These are phyloP conservation scores for Gambelia wislizenii DNA, from an alignment of 2,797 vertebrate species.

Conservation along the genomic window DNA sequence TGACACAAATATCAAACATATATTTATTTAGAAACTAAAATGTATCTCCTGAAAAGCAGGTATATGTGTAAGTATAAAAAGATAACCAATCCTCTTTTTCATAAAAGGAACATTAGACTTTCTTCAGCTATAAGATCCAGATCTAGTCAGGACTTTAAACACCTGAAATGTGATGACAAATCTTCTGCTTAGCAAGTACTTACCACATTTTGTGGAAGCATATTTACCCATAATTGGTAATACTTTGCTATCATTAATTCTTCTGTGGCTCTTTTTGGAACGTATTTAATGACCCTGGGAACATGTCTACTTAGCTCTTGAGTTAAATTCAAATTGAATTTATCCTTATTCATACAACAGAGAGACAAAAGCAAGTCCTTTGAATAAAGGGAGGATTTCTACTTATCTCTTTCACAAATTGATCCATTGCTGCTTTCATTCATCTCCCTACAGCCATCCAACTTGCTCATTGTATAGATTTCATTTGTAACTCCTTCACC, in stretches of 20 bases:
- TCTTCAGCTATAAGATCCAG: slow-evolving; percentile 16
- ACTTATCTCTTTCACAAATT: slow-evolving; percentile 1
- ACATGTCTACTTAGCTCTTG: neutral
- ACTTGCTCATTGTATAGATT: slow-evolving; percentile 1
- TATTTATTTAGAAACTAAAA: neutral
- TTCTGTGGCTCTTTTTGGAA: slow-evolving; percentile 26
- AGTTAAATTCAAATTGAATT: slow-evolving; percentile 31
- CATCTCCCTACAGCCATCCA: neutral
- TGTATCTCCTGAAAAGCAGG: neutral
- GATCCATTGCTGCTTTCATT: slow-evolving; percentile 1
- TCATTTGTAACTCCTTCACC: slow-evolving; percentile 1
- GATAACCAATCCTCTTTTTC: neutral
- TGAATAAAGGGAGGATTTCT: slow-evolving; percentile 7
- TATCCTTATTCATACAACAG: neutral
- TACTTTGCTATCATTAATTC: slow-evolving; percentile 13
- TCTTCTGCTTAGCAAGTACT: slow-evolving; percentile 25
- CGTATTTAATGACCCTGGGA: slow-evolving; percentile 12
- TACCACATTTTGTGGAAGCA: neutral
- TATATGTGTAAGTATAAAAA: neutral
- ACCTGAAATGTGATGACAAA: slow-evolving; percentile 44
- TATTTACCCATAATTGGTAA: slow-evolving; percentile 26
- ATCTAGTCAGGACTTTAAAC: slow-evolving; percentile 40
- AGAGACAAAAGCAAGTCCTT: slow-evolving; percentile 27
- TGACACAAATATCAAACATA: neutral
- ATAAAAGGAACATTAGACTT: slow-evolving; percentile 4